Evolutionary conservation across 2,797 vertebrate species (phyloP), one percentile per base, ranked within the genome.

Genomic region (Premnoplex brunnescens): DNA sequence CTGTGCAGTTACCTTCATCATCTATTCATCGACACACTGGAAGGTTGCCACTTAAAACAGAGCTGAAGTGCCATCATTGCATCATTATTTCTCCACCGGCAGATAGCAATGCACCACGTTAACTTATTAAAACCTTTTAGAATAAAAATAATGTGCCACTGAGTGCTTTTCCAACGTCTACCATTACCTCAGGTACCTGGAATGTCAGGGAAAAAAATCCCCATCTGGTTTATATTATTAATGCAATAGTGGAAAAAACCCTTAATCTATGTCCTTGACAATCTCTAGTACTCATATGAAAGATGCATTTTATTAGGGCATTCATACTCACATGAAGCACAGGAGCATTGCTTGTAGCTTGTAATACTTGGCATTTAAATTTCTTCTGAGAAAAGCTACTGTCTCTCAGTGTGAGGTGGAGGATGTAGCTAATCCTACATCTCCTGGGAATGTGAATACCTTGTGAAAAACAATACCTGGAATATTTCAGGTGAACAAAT

Each of bases 191-290:
- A 99, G 97, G 98, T 98, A 98, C 97, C 96, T 98, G 98, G 99
- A 99, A 99, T 99, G 99, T 97, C 92, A 95, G 80, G 64, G 39
- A 30, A 77, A 93, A 85, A 94, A 96, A 96, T 94, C 88, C 55
- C 97, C 99, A 99, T 99, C 99, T 99, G 99, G 98, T 98, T 98
- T 97, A 86, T 97, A 99, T 99, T 99, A 99, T 98, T 97, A 97
- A 96, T 93, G 97, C 98, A 98, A 99, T 98, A 98, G 98, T 98
- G 89, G 98, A 98, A 95, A 94, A 94, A 96, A 98, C 95, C 97
- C 97, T 98, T 98, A 98, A 98, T 98, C 98, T 98, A 97, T 96
- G 97, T 91, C 85, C 91, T 88, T 58, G 98, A 98, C 93, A 98
- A 98, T 98, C 97, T 98, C 36, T 96, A 86, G 44, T 96, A 90